Percentiles rank a stretch among this genome's conserved stretches.
phyloP scores from a whole-genome alignment of 1,140 invertebrate genomes.

The Heliconius nattereri region DNA sequence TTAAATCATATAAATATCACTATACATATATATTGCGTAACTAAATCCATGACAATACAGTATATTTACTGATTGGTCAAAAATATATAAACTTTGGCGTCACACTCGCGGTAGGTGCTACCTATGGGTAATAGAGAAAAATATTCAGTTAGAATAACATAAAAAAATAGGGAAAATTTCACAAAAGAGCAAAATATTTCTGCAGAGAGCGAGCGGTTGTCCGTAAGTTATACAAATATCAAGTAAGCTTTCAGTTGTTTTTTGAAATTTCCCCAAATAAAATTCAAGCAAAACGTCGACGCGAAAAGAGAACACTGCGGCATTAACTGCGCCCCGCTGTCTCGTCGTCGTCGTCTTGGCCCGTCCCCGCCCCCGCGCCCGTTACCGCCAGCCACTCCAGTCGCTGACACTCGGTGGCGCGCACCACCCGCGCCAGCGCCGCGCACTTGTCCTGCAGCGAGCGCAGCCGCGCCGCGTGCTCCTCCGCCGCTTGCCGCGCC shows the following conservation, averaged over 20 bases:
- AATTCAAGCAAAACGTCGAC: not conserved
- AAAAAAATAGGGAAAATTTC: not conserved
- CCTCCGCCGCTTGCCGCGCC: conserved; percentile 78
- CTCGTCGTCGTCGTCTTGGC: conserved; percentile 26
- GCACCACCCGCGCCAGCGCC: conserved; percentile 85
- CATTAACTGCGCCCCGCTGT: conserved; percentile 40
- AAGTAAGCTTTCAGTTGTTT: not conserved
- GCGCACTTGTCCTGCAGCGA: conserved; percentile 88
- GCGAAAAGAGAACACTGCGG: conserved; percentile 10
- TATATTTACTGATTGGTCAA: too few species aligned
- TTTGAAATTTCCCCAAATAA: not conserved
- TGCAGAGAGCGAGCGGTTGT: not conserved
- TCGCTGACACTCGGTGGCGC: conserved; percentile 85
- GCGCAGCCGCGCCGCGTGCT: conserved; percentile 79
- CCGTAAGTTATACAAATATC: not conserved
- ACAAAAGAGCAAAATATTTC: not conserved
- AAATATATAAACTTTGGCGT: too few species aligned
- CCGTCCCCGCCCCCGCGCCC: conserved; percentile 22
- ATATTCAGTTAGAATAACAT: too few species aligned
- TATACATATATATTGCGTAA: not conserved
- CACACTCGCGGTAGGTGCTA: too few species aligned
- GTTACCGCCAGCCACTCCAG: conserved; percentile 82
- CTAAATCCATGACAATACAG: too few species aligned
- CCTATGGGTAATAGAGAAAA: too few species aligned
- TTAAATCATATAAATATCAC: not conserved